Conservation (phyloP, 2,888 invertebrate species). For the Leucophenga montana region DNA sequence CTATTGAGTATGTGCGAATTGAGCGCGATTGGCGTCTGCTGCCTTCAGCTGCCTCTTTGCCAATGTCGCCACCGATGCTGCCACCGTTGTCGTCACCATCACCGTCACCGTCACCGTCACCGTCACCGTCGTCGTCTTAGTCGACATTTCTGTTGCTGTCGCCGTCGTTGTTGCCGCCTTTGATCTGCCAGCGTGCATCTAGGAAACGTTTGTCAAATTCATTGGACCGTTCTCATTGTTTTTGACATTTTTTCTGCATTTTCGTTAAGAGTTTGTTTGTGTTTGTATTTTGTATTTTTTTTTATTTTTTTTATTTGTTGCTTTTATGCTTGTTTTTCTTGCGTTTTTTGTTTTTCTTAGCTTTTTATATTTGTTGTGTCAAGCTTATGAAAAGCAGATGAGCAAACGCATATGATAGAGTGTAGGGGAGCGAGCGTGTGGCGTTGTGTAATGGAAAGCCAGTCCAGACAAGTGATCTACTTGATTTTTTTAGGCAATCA, state of each 20-base stretch:
- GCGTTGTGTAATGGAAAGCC: background rate
- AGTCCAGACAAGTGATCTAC: no score
- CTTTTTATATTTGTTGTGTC: background rate
- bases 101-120: constrained; percentile 48
- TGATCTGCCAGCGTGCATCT: constrained; percentile 74
- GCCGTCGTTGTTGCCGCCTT: constrained; percentile 63
- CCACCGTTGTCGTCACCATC: constrained; percentile 55
- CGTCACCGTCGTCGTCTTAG: constrained; percentile 10
- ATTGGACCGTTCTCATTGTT: constrained; percentile 73
- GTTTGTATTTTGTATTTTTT: constrained; percentile 14
- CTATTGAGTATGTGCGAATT: background rate
- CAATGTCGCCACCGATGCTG: constrained; percentile 28
- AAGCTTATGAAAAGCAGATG: no score
- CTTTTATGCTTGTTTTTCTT: constrained; percentile 25
- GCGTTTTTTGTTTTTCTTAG: constrained; percentile 13
- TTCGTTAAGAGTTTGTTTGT: constrained; percentile 39
- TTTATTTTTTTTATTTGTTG: constrained; percentile 17
- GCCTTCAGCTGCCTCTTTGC: constrained; percentile 39
- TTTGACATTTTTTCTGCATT: constrained; percentile 70
- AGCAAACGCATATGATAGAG: background rate
- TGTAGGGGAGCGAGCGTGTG: background rate
- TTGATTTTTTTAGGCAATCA: no score
- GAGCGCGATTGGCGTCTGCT: constrained; percentile 23
- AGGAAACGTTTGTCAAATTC: constrained; percentile 74
- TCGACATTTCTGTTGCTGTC: constrained; percentile 49